A percentile compares a stretch with the other conserved stretches of the same genome.
Conservation (phyloP, 2,888 invertebrate species). For the Autographa gamma region DNA sequence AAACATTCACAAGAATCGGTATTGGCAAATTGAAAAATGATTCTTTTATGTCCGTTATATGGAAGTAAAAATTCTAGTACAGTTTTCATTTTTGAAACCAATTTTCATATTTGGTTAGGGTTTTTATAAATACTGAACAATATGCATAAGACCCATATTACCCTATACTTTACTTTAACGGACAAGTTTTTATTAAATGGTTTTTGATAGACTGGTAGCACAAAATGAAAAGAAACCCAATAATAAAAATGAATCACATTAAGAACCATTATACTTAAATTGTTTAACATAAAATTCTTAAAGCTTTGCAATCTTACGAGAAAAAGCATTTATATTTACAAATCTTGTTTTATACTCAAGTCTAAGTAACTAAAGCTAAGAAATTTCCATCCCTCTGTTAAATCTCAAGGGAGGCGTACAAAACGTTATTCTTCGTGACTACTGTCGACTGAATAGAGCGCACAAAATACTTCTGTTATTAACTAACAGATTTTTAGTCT, state of each 20-base stretch:
- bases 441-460: conserved; percentile 28
- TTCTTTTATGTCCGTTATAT: conserved; percentile 60
- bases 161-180: no score
- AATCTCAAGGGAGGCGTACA: conserved; percentile 49
- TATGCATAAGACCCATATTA: neutral
- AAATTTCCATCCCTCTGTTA: conserved; percentile 56
- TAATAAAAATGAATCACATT: neutral
- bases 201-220: no score
- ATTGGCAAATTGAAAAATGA: conserved; percentile 63
- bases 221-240: neutral
- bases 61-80: conserved; percentile 31
- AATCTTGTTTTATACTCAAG: conserved; percentile 56
- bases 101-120: conserved; percentile 12
- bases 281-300: neutral
- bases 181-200: no score
- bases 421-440: conserved; percentile 49
- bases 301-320: conserved; percentile 16
- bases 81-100: conserved; percentile 37
- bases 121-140: neutral
- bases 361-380: conserved; percentile 48
- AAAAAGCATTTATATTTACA: conserved; percentile 54
- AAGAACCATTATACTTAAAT: neutral
- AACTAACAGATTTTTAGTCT: conserved; percentile 37
- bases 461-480: conserved; percentile 43
- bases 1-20: conserved; percentile 72